A percentile compares a stretch with the other conserved stretches of the same genome.
These are phyloP conservation scores for Diadromus collaris DNA, from an alignment of 2,888 invertebrate species.

Conservation along the genomic window DNA sequence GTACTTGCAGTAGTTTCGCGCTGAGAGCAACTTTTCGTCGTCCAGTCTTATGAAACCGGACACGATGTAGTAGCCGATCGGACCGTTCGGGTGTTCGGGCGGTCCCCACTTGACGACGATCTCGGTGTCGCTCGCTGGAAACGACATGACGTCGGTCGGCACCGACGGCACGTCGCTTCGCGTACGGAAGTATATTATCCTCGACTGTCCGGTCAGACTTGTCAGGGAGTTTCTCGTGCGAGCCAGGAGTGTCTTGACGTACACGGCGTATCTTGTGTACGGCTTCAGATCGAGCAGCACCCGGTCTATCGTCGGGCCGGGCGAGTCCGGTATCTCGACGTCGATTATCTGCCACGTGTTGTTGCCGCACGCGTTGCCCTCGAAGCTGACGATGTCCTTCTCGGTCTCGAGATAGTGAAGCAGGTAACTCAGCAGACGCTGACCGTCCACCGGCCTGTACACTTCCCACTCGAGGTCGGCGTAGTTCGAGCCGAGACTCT, in stretches of 20 bases:
- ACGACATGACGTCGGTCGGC: conserved; percentile 74
- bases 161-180: conserved; percentile 76
- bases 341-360: conserved; percentile 77
- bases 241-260: conserved; percentile 85
- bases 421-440: conserved; percentile 83
- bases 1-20: conserved; percentile 79
- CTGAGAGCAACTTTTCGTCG: conserved; percentile 71
- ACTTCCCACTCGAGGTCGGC: conserved; percentile 79
- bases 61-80: conserved; percentile 82
- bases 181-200: conserved; percentile 73
- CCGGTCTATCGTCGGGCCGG: conserved; percentile 62
- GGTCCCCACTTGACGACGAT: conserved; percentile 83
- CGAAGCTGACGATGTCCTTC: conserved; percentile 82
- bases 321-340: conserved; percentile 65
- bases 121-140: conserved; percentile 77
- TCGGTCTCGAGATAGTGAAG: conserved; percentile 84
- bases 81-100: conserved; percentile 83
- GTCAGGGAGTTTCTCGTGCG: conserved; percentile 51
- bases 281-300: conserved; percentile 82
- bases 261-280: conserved; percentile 87
- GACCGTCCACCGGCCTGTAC: conserved; percentile 72
- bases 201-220: conserved; percentile 71
- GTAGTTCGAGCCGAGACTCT: conserved; percentile 76
- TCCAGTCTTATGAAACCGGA: conserved; percentile 71
- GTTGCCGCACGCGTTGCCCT: conserved; percentile 82